Evolutionary conservation across 2,888 invertebrate species (phyloP), one percentile per base, ranked within the genome.

Genomic region (Bimastos eiseni): DNA sequence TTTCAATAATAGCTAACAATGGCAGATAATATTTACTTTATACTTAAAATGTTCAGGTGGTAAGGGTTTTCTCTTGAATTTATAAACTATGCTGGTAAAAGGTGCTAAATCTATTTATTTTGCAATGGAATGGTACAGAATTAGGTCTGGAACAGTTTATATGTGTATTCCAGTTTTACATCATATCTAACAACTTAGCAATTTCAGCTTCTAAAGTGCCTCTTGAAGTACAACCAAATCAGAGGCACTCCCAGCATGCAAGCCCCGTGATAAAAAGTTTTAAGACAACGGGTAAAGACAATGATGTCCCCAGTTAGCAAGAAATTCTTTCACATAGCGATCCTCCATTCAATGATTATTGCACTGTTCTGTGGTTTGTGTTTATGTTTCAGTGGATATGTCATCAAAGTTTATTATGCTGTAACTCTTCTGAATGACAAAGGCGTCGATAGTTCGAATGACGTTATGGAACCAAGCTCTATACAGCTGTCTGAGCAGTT

Each of bases 401-500:
- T 70, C 30, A 17, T 86, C 6, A 34, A 86, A 86, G 86, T 86
- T 37, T 86, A 86, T 17, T 86, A 36, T 86, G 86, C 36, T 24
- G 86, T 86, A 36, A 86, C 86, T 36, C 36, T 36, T 6, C 86
- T 36, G 86, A 86, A 36, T 17, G 86, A 86, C 86, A 86, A 37
- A 24, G 86, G 17, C 34, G 86, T 86, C 36, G 36, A 86, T 36
- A 70, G 30, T 30, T 70, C n/a, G n/a, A n/a, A 70, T 8, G 30
- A 11, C 86, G n/a, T 37, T 37, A 34, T 17, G 21, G 36, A 86
- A 36, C 86, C 86, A 86, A 86, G n/a, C 17, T 5, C 24, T 24
- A 86, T 36, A 24, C 86, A 86, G 86, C 17, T 86, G 11, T 86
- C 86, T 86, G 86, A 86, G 21, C 86, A 86, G 86, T 86, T 86